Evolutionary conservation across 2,113 vertebrate species (phyloP).

Genomic region (Mystacornis crossleyi): DNA sequence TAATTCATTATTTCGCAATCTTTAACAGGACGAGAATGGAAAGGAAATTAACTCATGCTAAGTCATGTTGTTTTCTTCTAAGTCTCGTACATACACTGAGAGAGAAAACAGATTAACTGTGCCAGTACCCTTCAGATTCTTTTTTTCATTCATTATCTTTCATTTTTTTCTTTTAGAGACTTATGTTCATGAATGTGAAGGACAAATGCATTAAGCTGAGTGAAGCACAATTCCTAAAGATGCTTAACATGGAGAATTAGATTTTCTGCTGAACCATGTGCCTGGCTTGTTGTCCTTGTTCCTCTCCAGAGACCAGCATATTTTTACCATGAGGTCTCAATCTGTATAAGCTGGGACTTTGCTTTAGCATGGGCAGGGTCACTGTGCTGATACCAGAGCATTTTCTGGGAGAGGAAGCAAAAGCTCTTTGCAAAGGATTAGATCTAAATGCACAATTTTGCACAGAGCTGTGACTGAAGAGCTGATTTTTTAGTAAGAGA

Average conservation of each 20-base stretch:
- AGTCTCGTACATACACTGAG: background rate
- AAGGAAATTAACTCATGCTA: background rate
- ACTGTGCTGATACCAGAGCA: background rate
- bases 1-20: constrained; percentile 8
- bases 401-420: background rate
- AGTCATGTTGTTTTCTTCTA: background rate
- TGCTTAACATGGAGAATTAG: background rate
- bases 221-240: background rate
- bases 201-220: background rate
- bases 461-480: background rate
- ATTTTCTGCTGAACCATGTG: constrained; percentile 4
- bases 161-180: background rate
- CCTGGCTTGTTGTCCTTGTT: background rate
- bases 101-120: constrained; percentile 1
- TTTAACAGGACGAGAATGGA: background rate
- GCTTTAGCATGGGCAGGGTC: background rate
- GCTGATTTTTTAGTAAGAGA: background rate
- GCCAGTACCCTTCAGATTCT: background rate
- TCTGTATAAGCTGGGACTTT: background rate
- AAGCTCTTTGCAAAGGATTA: background rate
- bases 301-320: background rate
- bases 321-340: background rate
- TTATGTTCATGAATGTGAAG: background rate
- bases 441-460: background rate
- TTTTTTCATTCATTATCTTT: background rate